Conservation (phyloP, 1,140 invertebrate genomes). For the Cryptotermes secundus region DNA sequence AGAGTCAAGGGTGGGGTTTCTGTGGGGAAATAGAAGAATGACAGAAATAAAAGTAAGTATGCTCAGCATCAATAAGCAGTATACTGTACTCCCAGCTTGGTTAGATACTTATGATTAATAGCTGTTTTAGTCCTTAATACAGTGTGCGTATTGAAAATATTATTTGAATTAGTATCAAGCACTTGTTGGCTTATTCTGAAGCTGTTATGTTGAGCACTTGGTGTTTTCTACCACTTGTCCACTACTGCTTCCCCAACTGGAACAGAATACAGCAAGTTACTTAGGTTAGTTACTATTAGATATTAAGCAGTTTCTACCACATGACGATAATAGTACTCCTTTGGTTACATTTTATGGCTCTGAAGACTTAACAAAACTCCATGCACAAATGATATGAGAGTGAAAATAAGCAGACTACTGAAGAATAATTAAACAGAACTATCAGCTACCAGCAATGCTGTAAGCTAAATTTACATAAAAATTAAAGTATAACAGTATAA, state of each 20-base stretch:
- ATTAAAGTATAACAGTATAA: background rate
- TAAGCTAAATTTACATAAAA: background rate
- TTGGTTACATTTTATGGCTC: background rate
- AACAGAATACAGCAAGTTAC: conserved; percentile 53
- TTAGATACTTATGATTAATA: background rate
- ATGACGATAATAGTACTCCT: background rate
- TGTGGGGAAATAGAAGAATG: no score
- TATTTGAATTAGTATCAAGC: conserved; percentile 5
- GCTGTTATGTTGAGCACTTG: conserved; percentile 43
- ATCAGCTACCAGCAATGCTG: background rate
- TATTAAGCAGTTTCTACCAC: background rate
- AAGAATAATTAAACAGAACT: background rate
- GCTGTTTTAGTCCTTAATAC: conserved; percentile 1
- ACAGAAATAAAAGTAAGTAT: conserved; percentile 1
- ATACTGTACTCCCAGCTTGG: background rate
- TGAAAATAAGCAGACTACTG: background rate
- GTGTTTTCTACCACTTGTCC: conserved; percentile 58
- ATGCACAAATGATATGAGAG: background rate
- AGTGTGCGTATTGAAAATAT: background rate
- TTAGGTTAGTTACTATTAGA: conserved; percentile 36
- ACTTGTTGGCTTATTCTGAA: conserved; percentile 36
- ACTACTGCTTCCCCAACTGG: conserved; percentile 58
- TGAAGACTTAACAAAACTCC: background rate
- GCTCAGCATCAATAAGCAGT: background rate
- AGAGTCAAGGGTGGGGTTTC: background rate